Conservation (phyloP, 1,140 invertebrate species). For the Aplysia californica region DNA sequence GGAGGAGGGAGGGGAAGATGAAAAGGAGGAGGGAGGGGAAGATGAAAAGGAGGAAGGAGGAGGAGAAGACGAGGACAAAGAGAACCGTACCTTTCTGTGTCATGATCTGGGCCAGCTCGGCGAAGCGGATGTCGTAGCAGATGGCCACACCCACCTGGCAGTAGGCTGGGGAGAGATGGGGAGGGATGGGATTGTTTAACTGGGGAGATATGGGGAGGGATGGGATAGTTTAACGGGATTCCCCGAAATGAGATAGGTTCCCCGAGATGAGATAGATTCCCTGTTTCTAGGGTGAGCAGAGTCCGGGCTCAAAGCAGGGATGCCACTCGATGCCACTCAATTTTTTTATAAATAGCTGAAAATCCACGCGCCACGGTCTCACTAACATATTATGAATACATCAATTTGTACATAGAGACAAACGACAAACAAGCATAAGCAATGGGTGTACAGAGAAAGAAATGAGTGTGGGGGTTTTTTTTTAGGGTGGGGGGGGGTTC, state of each 20-base stretch:
- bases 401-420: no score
- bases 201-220: neutral
- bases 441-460: no score
- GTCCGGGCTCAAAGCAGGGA: neutral
- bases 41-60: neutral
- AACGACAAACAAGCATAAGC: no score
- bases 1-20: neutral
- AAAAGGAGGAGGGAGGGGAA: neutral
- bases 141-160: constrained; percentile 91
- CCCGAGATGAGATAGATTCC: neutral
- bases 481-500: no score
- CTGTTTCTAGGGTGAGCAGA: neutral
- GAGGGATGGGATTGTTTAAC: neutral
- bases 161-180: constrained; percentile 67
- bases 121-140: constrained; percentile 94
- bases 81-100: neutral
- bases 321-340: no score
- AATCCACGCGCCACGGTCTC: no score
- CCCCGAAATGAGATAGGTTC: neutral
- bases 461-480: no score
- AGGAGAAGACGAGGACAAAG: constrained; percentile 5
- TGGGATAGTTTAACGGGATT: neutral
- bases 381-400: no score
- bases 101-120: constrained; percentile 88
- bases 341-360: no score